A percentile compares a stretch with the other conserved stretches of the same genome.
phyloP scores from a whole-genome alignment of 2,113 vertebrate genomes.

The Macrotis lagotis region DNA sequence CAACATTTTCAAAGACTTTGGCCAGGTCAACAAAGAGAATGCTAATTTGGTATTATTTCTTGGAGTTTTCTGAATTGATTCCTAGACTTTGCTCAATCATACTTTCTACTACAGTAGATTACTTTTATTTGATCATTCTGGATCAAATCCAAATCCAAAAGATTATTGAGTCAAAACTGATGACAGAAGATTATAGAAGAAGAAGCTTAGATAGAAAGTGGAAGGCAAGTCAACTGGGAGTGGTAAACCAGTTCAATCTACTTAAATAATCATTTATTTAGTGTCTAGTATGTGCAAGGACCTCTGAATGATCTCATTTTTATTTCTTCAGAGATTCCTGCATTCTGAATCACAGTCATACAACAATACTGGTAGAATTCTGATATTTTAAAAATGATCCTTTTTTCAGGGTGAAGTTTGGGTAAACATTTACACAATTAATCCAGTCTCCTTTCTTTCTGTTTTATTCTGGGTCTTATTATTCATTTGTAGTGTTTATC shows the following conservation, averaged over 20 bases:
- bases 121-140: background rate
- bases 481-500: background rate
- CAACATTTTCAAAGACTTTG: background rate
- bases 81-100: background rate
- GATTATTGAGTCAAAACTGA: background rate
- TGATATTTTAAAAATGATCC: background rate
- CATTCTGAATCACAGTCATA: background rate
- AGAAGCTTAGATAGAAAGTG: too few relatives aligned
- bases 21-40: background rate
- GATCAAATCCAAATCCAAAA: background rate
- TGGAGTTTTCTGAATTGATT: background rate
- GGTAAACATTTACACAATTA: background rate
- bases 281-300: background rate
- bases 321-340: too few relatives aligned
- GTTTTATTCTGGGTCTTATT: background rate
- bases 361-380: background rate
- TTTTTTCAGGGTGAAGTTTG: background rate
- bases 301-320: background rate
- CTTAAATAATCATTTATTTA: background rate
- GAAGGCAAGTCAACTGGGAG: background rate
- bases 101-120: background rate
- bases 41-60: too few relatives aligned
- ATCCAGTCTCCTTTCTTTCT: background rate
- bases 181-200: background rate
- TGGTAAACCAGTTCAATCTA: background rate